Conservation (phyloP, 2,888 invertebrate species). For the Ptilodon capucinus region DNA sequence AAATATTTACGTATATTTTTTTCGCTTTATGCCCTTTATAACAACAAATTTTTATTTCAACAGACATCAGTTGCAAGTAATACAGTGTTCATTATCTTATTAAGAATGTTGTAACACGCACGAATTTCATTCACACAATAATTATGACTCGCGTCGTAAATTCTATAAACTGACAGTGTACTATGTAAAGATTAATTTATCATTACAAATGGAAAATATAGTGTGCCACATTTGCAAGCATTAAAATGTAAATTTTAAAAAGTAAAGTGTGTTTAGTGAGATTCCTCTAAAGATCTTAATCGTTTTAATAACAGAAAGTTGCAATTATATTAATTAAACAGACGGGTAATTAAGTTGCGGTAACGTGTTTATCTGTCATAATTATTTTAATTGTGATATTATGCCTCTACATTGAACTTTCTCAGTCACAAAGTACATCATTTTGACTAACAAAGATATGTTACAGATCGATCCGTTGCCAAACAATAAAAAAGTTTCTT, state of each 20-base stretch:
- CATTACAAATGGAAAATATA: constrained; percentile 47
- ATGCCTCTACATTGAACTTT: constrained; percentile 38
- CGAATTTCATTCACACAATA: constrained; percentile 27
- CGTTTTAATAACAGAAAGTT: constrained; percentile 49
- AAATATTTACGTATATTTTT: constrained; percentile 81
- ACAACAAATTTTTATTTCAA: constrained; percentile 71
- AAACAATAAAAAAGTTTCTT: constrained; percentile 44
- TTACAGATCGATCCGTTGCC: constrained; percentile 37
- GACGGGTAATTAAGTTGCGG: constrained; percentile 39
- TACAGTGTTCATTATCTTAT: constrained; percentile 51
- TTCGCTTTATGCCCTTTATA: constrained; percentile 73
- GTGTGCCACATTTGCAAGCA: constrained; percentile 59
- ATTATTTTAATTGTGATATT: constrained; percentile 30
- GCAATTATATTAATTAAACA: constrained; percentile 41
- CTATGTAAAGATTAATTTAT: constrained; percentile 48
- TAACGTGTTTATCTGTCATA: constrained; percentile 45
- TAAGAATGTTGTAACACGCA: constrained; percentile 48
- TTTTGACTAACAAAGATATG: constrained; percentile 63
- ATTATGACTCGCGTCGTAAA: constrained; percentile 41
- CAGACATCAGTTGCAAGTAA: constrained; percentile 59
- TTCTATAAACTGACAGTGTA: constrained; percentile 48
- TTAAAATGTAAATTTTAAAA: constrained; percentile 55
- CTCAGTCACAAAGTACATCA: constrained; percentile 51
- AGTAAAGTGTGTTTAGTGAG: constrained; percentile 49
- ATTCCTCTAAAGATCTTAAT: constrained; percentile 53